These are phyloP conservation scores for Aurelia aurita DNA, from an alignment of 30 jellyfish, hydroid and myxozoan genomes.

Conservation along the genomic window DNA sequence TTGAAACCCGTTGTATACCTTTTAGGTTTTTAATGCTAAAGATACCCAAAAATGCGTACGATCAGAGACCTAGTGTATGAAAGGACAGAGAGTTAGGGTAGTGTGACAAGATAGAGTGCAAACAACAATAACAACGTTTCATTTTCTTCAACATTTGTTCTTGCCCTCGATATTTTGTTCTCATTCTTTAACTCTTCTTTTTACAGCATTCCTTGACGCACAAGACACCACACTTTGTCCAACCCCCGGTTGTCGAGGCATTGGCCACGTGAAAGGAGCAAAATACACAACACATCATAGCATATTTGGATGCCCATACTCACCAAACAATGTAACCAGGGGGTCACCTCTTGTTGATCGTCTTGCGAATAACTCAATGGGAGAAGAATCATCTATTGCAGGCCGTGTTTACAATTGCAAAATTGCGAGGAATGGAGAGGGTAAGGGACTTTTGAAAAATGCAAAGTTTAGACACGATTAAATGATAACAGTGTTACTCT, in stretches of 20 bases:
- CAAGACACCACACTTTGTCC: constrained; percentile 89
- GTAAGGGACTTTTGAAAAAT: background rate
- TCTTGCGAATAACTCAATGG: constrained; percentile 91
- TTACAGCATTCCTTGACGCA: constrained; percentile 79
- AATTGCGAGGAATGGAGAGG: constrained; percentile 29
- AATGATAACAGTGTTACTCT: too few relatives aligned
- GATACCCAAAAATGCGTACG: too few relatives aligned
- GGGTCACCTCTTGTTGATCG: constrained; percentile 98
- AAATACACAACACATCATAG: constrained; percentile 98
- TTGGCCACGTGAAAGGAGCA: constrained; percentile 98
- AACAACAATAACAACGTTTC: too few relatives aligned
- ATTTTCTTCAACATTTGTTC: too few relatives aligned
- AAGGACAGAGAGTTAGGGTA: too few relatives aligned
- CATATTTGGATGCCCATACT: constrained; percentile 98
- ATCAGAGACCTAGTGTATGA: too few relatives aligned
- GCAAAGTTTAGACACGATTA: too few relatives aligned
- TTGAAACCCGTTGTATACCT: too few relatives aligned
- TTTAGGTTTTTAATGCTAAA: too few relatives aligned
- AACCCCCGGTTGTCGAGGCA: constrained; percentile 97
- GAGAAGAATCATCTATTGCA: constrained; percentile 87
- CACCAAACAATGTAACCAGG: constrained; percentile 89
- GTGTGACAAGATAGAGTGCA: too few relatives aligned
- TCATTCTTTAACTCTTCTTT: background rate
- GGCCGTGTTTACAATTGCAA: constrained; percentile 59
- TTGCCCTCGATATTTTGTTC: background rate